These are phyloP conservation scores for Liasis olivaceus DNA, from an alignment of 2,797 vertebrate genomes.

Conservation along the genomic window DNA sequence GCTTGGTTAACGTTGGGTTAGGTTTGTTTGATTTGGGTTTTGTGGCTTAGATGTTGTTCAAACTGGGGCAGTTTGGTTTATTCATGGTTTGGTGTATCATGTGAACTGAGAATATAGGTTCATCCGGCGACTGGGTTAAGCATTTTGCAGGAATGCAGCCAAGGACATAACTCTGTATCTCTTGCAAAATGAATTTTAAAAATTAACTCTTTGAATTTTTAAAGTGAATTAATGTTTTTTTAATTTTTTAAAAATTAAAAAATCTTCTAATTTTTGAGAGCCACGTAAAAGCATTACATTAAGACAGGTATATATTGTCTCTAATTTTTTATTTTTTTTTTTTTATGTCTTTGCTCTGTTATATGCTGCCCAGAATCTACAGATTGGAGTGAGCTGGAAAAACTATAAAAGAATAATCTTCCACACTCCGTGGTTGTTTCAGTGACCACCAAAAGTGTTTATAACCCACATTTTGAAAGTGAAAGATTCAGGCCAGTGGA, in stretches of 20 bases:
- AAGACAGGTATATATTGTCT: not conserved
- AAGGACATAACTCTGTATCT: not conserved
- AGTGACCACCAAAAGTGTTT: not conserved
- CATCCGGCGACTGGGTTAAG: not conserved
- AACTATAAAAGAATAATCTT: not conserved
- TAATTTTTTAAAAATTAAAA: not conserved
- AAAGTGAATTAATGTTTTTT: not conserved
- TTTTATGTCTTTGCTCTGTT: not conserved
- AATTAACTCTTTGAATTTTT: not conserved
- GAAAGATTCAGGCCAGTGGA: not conserved
- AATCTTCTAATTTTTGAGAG: not conserved
- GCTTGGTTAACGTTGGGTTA: too few relatives aligned
- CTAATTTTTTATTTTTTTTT: not conserved
- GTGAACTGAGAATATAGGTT: too few relatives aligned
- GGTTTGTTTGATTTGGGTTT: too few relatives aligned
- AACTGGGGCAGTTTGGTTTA: too few relatives aligned
- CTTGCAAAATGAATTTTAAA: not conserved
- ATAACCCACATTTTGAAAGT: not conserved
- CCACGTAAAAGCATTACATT: not conserved
- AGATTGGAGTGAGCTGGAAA: not conserved
- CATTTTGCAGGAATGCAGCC: not conserved
- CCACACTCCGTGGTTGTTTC: not conserved
- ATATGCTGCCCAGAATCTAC: not conserved
- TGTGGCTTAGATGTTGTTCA: too few relatives aligned
- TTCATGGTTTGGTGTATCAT: too few relatives aligned